Base-by-base conservation (phyloP, 2,113 vertebrate species). In the Pseudopipra pipra region DNA sequence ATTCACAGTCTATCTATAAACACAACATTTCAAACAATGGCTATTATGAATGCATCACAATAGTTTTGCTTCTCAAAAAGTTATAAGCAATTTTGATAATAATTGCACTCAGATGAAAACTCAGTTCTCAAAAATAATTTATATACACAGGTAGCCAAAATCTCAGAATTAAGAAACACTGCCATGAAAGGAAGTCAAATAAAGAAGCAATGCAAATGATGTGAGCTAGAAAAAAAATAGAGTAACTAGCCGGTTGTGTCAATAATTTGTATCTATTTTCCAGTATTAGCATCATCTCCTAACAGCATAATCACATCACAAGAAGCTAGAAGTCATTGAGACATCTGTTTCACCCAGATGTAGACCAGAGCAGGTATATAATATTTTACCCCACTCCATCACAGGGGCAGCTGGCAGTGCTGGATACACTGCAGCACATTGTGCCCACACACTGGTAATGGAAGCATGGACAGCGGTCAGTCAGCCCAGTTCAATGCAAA, bases 191-290 rank as follows among this genome's bases (percentile, higher is more conserved):
- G 35, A 85, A 89, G 39, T 65, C 23, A 87, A 91, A 87, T 51
- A 43, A 49, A 94, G 14, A 17, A 82, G 33, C 87, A 85, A 59
- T 12, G 71, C 31, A 79, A 87, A 94, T 39, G 39, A 91, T 9
- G 3, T 0, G 0, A 79, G 22, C 27, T n/a, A 71, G 51, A 16
- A 43, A 81, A 74, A 74, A 76, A 56, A 5, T 0, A 58, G 12
- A 78, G 13, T 33, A 92, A 87, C 55, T 47, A 76, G 27, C 17
- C 14, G 20, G 21, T 44, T 78, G 31, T 47, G 37, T 87, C 52
- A 77, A 33, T 56, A 52, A 87, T 72, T 85, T 68, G 4, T 75
- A 71, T 56, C 58, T 82, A 37, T 89, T 87, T 94, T 86, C 27
- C 74, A 56, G 27, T 61, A 76, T 37, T 63, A 81, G 28, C 1